Evolutionary conservation across 37 sponge, comb jelly and placozoan species (phyloP).

Genomic region (Beroe ovata): DNA sequence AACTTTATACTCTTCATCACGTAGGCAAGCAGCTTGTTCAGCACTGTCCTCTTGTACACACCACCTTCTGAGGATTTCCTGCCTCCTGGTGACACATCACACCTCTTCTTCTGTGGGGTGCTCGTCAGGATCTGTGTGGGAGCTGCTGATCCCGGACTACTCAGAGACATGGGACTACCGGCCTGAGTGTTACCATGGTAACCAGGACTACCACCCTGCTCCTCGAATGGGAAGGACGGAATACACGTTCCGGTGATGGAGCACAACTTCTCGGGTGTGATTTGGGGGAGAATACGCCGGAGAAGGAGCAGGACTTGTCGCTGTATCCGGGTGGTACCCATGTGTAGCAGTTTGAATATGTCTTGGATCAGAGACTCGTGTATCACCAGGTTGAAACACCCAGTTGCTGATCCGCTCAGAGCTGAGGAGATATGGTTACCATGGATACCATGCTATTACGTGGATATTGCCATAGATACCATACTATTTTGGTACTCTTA

Average conservation of each 20-base stretch:
- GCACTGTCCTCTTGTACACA: slow-evolving; percentile 11
- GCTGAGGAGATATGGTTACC: no score
- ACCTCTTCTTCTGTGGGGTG: neutral
- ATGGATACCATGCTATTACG: no score
- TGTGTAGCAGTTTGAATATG: slow-evolving; percentile 86
- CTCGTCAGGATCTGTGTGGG: neutral
- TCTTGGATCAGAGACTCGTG: slow-evolving; percentile 80
- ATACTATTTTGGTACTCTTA: no score
- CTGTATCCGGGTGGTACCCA: slow-evolving; percentile 80
- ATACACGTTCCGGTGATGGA: slow-evolving; percentile 70
- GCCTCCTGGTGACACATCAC: neutral
- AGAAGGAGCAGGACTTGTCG: slow-evolving; percentile 83
- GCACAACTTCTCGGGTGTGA: slow-evolving; percentile 84
- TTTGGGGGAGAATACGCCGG: slow-evolving; percentile 75
- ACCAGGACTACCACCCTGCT: neutral
- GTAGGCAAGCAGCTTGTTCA: slow-evolving; percentile 52
- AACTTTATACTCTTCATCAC: slow-evolving; percentile 25
- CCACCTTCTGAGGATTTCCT: neutral
- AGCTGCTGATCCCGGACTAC: no score
- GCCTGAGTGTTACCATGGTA: neutral
- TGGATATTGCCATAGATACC: no score
- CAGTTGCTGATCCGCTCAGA: slow-evolving; percentile 82
- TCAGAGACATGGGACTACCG: no score
- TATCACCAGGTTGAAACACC: slow-evolving; percentile 79
- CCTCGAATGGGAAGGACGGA: slow-evolving; percentile 44